phyloP scores from a whole-genome alignment of 2,888 invertebrate genomes.

The Caenorhabditis imperialis region DNA sequence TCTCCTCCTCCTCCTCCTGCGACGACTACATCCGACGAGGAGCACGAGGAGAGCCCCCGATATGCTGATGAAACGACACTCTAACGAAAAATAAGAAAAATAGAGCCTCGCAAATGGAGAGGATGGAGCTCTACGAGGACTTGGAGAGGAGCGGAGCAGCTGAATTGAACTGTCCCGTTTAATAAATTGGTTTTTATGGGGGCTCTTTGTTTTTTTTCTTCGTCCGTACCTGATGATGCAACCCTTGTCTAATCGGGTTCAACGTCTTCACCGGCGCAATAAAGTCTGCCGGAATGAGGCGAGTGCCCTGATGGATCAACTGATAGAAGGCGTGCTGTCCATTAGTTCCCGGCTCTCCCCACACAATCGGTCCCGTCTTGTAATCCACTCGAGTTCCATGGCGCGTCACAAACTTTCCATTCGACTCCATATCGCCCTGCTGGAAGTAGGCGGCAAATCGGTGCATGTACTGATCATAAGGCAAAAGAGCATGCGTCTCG shows the following conservation, averaged over 20 bases:
- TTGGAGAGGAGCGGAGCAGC: no score
- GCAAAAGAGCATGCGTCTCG: slow-evolving; percentile 94
- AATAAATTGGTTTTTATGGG: not conserved
- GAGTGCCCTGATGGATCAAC: slow-evolving; percentile 80
- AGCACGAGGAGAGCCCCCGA: no score
- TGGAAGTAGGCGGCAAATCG: slow-evolving; percentile 99
- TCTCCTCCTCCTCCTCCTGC: no score
- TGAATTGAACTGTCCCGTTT: no score
- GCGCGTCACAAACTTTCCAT: slow-evolving; percentile 87
- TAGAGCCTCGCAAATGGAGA: no score
- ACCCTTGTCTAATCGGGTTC: slow-evolving; percentile 87
- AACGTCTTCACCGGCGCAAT: slow-evolving; percentile 93
- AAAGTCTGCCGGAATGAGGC: slow-evolving; percentile 95
- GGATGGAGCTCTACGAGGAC: no score
- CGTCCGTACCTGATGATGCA: slow-evolving; percentile 86
- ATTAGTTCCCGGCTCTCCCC: slow-evolving; percentile 99
- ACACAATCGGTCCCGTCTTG: slow-evolving; percentile 87
- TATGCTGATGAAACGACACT: no score
- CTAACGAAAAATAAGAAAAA: no score
- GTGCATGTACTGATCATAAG: slow-evolving; percentile 97
- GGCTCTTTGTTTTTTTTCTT: no score
- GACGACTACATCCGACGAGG: no score
- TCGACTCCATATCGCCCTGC: slow-evolving; percentile 92
- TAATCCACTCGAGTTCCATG: slow-evolving; percentile 80
- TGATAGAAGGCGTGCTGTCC: slow-evolving; percentile 99